A percentile compares a stretch with the other conserved stretches of the same genome.
Evolutionary conservation across 2,113 vertebrate species (phyloP).

Genomic region (Cryptomyrus ogoouensis): DNA sequence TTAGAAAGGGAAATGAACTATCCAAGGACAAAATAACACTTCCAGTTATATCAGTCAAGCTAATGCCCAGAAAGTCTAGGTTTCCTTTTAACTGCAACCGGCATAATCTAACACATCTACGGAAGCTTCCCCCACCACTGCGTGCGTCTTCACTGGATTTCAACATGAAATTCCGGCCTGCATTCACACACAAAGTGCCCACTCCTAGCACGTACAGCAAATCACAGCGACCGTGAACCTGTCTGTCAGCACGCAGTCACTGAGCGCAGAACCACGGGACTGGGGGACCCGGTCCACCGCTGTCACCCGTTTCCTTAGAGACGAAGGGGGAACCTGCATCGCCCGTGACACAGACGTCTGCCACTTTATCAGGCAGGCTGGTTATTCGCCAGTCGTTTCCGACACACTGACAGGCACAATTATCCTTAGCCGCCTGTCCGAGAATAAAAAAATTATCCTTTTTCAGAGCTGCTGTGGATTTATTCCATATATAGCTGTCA

Average conservation of each 20-base stretch:
- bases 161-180: not conserved
- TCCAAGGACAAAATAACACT: not conserved
- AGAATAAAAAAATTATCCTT: not conserved
- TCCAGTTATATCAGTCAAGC: not conserved
- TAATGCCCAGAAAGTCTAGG: not conserved
- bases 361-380: not conserved
- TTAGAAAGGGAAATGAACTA: not conserved
- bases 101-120: not conserved
- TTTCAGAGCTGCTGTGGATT: not conserved
- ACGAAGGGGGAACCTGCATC: not conserved
- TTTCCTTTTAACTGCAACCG: not conserved
- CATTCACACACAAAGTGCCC: not conserved
- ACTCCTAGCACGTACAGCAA: not conserved
- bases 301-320: not conserved
- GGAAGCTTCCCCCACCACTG: not conserved
- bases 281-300: not conserved
- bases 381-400: not conserved
- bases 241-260: not conserved
- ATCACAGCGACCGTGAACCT: not conserved
- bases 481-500: not conserved
- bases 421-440: not conserved
- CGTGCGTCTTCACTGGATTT: not conserved
- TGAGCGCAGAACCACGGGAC: not conserved
- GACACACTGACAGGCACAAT: not conserved
- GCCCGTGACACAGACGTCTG: not conserved